A percentile compares a stretch with the other conserved stretches of the same genome.
Evolutionary conservation across 1,140 invertebrate genomes (phyloP).

Genomic region (Listronotus bonariensis): DNA sequence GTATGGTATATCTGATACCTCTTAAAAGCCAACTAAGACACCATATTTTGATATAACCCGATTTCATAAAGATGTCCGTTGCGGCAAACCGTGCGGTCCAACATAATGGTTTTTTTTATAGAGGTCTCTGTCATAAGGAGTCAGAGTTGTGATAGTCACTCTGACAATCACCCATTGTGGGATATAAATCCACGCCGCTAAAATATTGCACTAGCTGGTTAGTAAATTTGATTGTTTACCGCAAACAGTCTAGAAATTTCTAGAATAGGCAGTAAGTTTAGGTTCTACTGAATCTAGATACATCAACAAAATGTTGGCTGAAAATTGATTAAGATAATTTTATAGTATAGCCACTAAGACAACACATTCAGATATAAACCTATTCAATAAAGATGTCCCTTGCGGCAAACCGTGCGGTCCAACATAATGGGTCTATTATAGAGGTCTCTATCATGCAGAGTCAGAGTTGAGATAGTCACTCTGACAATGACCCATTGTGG

Average conservation of each 20-base stretch:
- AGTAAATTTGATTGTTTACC: constrained; percentile 22
- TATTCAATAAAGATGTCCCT: constrained; percentile 39
- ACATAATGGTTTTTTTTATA: constrained; percentile 38
- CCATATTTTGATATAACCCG: constrained; percentile 31
- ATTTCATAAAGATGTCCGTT: constrained; percentile 38
- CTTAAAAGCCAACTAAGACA: constrained; percentile 24
- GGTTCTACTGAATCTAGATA: no score
- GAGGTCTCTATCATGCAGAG: constrained; percentile 37
- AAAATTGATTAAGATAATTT: no score
- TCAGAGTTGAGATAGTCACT: constrained; percentile 33
- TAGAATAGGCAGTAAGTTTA: no score
- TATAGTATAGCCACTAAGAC: constrained; percentile 24
- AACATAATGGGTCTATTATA: constrained; percentile 38
- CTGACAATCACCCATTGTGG: constrained; percentile 34
- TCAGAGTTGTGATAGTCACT: constrained; percentile 32
- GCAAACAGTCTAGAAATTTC: background rate
- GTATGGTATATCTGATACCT: no score
- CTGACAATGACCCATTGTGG: constrained; percentile 34
- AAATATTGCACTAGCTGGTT: constrained; percentile 11
- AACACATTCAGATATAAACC: constrained; percentile 35
- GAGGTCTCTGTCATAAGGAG: constrained; percentile 35
- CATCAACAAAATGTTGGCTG: no score
- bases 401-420: constrained; percentile 32
- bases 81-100: constrained; percentile 33
- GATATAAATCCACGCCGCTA: constrained; percentile 23